Evolutionary conservation across 2,113 vertebrate genomes (phyloP).

Genomic region (Tamias sibiricus): DNA sequence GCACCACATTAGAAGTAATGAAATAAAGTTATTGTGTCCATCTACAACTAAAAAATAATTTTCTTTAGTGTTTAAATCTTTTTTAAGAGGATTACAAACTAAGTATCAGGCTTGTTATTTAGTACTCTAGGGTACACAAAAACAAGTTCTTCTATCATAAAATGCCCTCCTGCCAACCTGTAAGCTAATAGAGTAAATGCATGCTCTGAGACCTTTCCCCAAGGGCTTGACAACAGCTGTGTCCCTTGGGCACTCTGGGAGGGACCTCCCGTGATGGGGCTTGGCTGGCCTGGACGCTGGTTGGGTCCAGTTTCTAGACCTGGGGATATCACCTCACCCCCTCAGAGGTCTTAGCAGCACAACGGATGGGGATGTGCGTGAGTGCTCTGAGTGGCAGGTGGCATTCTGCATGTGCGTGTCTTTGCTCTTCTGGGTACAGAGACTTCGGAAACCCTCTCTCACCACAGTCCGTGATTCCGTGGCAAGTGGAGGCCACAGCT

Average conservation of each 20-base stretch:
- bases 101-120: background rate
- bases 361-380: accelerated
- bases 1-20: too few relatives aligned
- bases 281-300: too few relatives aligned
- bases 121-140: background rate
- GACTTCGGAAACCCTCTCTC: background rate
- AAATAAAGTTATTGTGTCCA: too few relatives aligned
- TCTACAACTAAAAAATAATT: too few relatives aligned
- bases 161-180: background rate
- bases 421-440: background rate
- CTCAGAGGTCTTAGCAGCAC: background rate
- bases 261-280: too few relatives aligned
- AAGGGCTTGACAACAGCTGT: background rate
- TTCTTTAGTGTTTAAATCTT: too few relatives aligned
- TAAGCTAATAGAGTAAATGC: background rate
- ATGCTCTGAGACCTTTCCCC: background rate
- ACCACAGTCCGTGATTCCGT: too few relatives aligned
- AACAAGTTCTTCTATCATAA: background rate
- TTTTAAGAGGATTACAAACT: background rate
- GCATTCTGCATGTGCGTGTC: too few relatives aligned
- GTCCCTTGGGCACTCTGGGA: background rate
- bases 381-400: accelerated
- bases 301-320: too few relatives aligned
- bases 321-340: too few relatives aligned
- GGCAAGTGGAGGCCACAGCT: too few relatives aligned